These are phyloP conservation scores for Imbricaverruca yamaguchii DNA, from an alignment of 2,888 invertebrate genomes.

Conservation along the genomic window DNA sequence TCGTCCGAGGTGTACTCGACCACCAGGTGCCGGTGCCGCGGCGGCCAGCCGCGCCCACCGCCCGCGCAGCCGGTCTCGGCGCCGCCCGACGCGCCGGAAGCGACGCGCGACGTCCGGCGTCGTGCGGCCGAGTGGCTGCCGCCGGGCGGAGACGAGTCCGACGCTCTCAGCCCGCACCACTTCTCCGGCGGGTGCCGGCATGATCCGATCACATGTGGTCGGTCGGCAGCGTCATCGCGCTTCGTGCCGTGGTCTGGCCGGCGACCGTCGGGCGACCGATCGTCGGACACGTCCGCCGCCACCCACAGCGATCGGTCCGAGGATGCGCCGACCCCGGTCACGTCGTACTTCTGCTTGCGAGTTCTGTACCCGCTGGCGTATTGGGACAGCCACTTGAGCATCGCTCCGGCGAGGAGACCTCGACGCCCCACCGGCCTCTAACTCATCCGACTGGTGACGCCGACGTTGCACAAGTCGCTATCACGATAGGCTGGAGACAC, in stretches of 20 bases:
- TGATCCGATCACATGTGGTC: neutral
- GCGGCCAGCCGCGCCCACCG: neutral
- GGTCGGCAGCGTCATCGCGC: neutral
- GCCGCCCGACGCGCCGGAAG: neutral
- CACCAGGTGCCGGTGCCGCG: neutral
- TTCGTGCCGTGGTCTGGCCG: neutral
- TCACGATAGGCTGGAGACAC: too few species aligned
- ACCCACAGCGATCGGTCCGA: neutral
- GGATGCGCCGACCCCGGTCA: neutral
- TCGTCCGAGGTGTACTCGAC: neutral
- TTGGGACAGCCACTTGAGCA: conserved; percentile 9
- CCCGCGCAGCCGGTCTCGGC: neutral
- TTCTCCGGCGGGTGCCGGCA: neutral
- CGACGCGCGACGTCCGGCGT: neutral
- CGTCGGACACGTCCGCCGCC: neutral
- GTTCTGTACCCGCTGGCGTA: conserved; percentile 4
- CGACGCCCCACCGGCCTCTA: neutral
- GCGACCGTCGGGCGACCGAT: neutral
- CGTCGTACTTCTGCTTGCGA: neutral
- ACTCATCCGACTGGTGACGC: neutral
- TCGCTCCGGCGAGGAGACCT: neutral
- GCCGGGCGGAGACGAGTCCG: neutral
- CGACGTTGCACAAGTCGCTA: too few species aligned
- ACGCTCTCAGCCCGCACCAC: too few species aligned
- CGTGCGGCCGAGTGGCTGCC: neutral